phyloP scores from a whole-genome alignment of 2,888 invertebrate genomes.

The Asteroscopus sphinx region DNA sequence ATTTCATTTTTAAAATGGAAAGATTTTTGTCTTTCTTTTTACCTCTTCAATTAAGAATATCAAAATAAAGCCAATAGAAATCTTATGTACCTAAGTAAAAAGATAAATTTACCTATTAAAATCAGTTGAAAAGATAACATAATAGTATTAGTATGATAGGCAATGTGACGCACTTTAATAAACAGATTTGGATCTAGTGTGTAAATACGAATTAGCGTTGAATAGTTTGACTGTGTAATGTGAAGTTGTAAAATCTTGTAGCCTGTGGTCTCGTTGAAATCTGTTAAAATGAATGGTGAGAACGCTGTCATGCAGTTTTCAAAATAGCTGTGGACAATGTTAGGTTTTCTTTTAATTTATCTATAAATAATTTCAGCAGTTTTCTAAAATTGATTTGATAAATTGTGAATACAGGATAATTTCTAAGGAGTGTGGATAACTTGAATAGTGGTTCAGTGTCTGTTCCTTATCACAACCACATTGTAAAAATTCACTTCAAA shows the following conservation, averaged over 20 bases:
- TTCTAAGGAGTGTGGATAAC: too few relatives aligned
- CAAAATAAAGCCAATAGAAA: constrained; percentile 10
- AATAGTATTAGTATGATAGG: constrained; percentile 9
- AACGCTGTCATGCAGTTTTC: too few relatives aligned
- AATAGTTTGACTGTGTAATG: constrained; percentile 1
- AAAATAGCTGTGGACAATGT: background rate
- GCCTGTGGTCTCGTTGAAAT: constrained; percentile 1
- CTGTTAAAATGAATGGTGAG: constrained; percentile 32
- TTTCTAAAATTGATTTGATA: too few relatives aligned
- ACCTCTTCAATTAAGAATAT: too few relatives aligned
- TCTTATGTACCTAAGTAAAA: constrained; percentile 29
- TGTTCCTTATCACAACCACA: too few relatives aligned
- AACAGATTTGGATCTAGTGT: constrained; percentile 7
- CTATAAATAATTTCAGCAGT: too few relatives aligned
- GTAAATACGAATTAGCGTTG: constrained; percentile 8
- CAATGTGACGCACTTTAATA: constrained; percentile 28
- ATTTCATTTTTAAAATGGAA: too few relatives aligned
- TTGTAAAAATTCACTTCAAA: too few relatives aligned
- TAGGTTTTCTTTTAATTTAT: too few relatives aligned
- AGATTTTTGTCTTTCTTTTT: too few relatives aligned
- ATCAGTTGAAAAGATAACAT: constrained; percentile 23
- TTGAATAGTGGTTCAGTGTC: too few relatives aligned
- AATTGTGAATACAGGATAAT: too few relatives aligned
- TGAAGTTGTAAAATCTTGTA: constrained; percentile 7
- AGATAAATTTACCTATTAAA: constrained; percentile 4